Evolutionary conservation across 2,113 vertebrate genomes (phyloP).

Genomic region (Chaenogobius annularis): DNA sequence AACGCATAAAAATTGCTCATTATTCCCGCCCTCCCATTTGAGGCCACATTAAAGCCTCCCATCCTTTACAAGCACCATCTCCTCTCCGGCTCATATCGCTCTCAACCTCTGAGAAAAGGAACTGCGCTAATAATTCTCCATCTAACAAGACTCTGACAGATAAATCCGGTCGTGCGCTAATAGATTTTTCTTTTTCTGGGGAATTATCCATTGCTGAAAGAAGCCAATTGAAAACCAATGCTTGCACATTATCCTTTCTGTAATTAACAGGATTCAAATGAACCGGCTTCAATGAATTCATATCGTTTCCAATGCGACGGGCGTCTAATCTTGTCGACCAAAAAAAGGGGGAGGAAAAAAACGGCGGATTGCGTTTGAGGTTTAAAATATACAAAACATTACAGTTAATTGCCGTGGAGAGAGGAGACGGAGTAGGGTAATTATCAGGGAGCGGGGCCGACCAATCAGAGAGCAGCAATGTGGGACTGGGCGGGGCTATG

Average conservation of each 20-base stretch:
- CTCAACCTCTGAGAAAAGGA: not conserved
- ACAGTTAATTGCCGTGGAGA: not conserved
- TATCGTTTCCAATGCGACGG: not conserved
- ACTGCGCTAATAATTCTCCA: not conserved
- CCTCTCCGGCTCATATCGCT: too few species aligned
- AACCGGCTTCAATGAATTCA: not conserved
- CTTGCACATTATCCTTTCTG: not conserved
- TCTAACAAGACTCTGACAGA: not conserved
- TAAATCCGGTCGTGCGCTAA: not conserved
- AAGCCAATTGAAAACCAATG: conserved; percentile 4
- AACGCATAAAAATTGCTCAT: too few species aligned
- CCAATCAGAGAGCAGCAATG: not conserved
- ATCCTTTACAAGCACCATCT: too few species aligned
- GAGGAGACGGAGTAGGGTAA: not conserved
- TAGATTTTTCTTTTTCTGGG: not conserved
- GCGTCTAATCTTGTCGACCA: not conserved
- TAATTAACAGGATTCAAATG: conserved; percentile 8
- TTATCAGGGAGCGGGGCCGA: not conserved
- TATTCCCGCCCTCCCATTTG: too few species aligned
- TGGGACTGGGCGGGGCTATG: not conserved
- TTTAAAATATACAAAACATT: not conserved
- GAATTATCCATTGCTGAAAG: not conserved
- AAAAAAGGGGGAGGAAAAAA: not conserved
- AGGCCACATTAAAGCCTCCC: too few species aligned
- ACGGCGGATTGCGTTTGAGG: not conserved